Conservation (phyloP, 2,113 vertebrate species). For the Engystomops pustulosus region DNA sequence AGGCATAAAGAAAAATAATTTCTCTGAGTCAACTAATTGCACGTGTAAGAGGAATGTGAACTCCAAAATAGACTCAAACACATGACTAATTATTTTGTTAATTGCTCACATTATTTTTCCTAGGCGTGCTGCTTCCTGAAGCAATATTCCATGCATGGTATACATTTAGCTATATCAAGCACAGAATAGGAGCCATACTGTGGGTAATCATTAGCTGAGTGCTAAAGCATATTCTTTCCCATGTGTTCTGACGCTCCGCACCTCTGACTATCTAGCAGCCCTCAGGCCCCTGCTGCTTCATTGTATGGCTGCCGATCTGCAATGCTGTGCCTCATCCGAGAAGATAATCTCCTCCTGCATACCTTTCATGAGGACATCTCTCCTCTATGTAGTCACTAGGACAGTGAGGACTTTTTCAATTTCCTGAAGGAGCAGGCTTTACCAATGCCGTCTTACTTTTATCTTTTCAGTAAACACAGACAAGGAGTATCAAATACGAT, state of each 20-base stretch:
- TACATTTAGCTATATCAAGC: conserved; percentile 20
- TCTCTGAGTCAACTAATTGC: conserved; percentile 32
- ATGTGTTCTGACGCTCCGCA: conserved; percentile 27
- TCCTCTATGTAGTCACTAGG: not conserved
- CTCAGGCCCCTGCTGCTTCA: conserved; percentile 22
- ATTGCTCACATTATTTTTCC: conserved; percentile 46
- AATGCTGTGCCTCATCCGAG: not conserved
- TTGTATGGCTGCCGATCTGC: conserved; percentile 2
- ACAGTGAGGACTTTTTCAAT: not conserved
- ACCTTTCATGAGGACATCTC: not conserved
- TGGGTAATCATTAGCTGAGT: conserved; percentile 53
- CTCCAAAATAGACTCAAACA: conserved; percentile 2
- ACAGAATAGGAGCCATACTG: conserved; percentile 37
- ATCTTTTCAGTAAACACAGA: not conserved
- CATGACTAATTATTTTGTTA: conserved; percentile 48
- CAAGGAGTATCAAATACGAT: conserved; percentile 20
- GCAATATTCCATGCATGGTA: conserved; percentile 27
- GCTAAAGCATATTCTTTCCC: conserved; percentile 22
- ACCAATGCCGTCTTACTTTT: not conserved
- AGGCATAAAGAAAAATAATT: conserved; percentile 19
- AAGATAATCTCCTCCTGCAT: not conserved
- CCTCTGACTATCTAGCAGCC: conserved; percentile 7
- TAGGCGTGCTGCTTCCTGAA: conserved; percentile 30
- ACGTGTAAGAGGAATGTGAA: conserved; percentile 5
- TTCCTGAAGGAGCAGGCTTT: not conserved